Evolutionary conservation across 2,888 invertebrate species (phyloP), one percentile per base, ranked within the genome.

Genomic region (Lutraria lutraria): DNA sequence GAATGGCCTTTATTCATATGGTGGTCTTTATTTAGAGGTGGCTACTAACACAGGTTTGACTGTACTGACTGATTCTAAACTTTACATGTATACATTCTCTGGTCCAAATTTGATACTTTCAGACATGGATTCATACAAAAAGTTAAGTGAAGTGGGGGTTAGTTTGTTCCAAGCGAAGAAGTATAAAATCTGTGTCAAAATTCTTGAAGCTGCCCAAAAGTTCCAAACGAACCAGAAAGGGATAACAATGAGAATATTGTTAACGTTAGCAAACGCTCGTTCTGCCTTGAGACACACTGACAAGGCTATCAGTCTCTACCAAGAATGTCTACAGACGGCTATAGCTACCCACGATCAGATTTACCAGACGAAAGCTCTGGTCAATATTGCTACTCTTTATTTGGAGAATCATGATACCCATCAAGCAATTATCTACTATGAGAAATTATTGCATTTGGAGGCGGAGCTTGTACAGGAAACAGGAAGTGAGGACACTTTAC

Each of bases 111-210:
- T n/a, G n/a, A n/a, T n/a, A n/a, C n/a, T 92, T 92, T 34, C 90
- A 96, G 96, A 93, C 4, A 96, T 96, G 96, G 96, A 96, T 86
- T 93, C 95, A 0, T 96, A 96, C 92, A 95, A 94, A 89, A 96
- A 96, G 85, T 93, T 96, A 85, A 94, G 95, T 90, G 96, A 96
- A 88, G 94, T 96, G n/a, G 96, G 96, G 12, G 95, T 95, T 16
- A 94, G 93, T 86, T 91, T 96, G 29, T 96, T 94, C 91, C 94
- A 95, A 88, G 93, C 92, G 29, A 93, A 94, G 84, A 92, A 93
- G 81, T 95, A 94, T 91, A 94, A 95, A 53, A 90, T 95, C 53
- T 95, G 95, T 87, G 93, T 96, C 82, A 94, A 94, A 83, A 94
- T 96, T 25, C 93, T 96, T 19, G 94, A 95, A 52, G 94, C 94